Evolutionary conservation across 30 jellyfish, hydroid and myxozoan species (phyloP).

Genomic region (Nemopilema nomurai): DNA sequence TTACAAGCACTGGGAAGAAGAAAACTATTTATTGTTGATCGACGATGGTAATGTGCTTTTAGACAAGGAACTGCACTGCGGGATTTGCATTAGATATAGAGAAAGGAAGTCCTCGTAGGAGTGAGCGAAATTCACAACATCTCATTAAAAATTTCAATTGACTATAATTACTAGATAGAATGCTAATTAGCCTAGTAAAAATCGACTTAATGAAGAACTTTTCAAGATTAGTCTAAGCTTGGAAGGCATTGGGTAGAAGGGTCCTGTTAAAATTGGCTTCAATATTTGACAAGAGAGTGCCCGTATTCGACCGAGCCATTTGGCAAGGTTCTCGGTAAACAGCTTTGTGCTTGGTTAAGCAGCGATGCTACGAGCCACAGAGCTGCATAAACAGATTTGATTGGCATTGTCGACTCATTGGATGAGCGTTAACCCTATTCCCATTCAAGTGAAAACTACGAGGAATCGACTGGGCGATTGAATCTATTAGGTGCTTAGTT

Average conservation of each 20-base stretch:
- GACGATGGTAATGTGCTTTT: no score
- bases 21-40: no score
- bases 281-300: no score
- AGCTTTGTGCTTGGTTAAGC: no score
- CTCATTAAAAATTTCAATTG: neutral
- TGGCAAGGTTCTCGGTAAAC: no score
- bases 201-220: neutral
- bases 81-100: neutral
- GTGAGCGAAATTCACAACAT: neutral
- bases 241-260: neutral
- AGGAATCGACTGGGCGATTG: neutral
- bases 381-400: neutral
- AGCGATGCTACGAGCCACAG: no score
- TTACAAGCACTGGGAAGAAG: no score
- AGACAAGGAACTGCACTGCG: no score
- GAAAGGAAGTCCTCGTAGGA: neutral
- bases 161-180: neutral
- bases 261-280: neutral
- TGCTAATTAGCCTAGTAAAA: neutral
- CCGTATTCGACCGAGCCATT: neutral
- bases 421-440: neutral
- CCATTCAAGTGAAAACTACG: neutral
- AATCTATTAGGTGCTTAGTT: neutral
- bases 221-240: neutral
- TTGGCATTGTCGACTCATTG: neutral